A percentile compares a stretch with the other conserved stretches of the same genome.
Evolutionary conservation across 2,797 vertebrate genomes (phyloP).

Genomic region (Furcifer pardalis): DNA sequence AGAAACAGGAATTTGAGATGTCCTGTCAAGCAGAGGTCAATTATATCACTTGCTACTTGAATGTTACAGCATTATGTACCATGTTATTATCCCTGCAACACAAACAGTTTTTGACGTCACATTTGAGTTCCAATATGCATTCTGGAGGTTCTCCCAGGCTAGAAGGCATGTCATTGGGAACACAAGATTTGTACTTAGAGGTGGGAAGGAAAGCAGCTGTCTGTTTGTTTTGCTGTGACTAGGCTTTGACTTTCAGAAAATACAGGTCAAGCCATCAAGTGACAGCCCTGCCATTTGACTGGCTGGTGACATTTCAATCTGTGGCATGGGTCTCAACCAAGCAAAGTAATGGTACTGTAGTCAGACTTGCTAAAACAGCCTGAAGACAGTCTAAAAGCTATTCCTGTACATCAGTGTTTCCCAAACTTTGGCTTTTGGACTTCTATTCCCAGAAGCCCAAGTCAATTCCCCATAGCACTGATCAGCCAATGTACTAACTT

Average conservation of each 20-base stretch:
- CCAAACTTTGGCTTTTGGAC: too few relatives aligned
- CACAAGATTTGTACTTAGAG: background rate
- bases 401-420: too few relatives aligned
- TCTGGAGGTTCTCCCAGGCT: background rate
- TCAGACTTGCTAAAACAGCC: background rate
- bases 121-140: slow-evolving; percentile 2
- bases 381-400: background rate
- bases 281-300: background rate
- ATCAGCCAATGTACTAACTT: too few relatives aligned
- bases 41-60: too few relatives aligned
- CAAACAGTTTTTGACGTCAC: background rate
- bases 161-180: slow-evolving; percentile 20
- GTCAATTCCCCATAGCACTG: too few relatives aligned
- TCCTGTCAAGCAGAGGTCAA: too few relatives aligned
- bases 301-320: background rate
- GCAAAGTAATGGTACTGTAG: too few relatives aligned
- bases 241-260: background rate
- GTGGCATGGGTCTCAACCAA: background rate
- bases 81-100: slow-evolving; percentile 24
- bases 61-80: slow-evolving; percentile 14
- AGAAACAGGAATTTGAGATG: too few relatives aligned
- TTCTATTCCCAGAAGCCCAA: too few relatives aligned
- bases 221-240: background rate
- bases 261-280: background rate
- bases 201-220: background rate